Evolutionary conservation across 2,113 vertebrate genomes (phyloP).

Genomic region (Trachemys scripta): DNA sequence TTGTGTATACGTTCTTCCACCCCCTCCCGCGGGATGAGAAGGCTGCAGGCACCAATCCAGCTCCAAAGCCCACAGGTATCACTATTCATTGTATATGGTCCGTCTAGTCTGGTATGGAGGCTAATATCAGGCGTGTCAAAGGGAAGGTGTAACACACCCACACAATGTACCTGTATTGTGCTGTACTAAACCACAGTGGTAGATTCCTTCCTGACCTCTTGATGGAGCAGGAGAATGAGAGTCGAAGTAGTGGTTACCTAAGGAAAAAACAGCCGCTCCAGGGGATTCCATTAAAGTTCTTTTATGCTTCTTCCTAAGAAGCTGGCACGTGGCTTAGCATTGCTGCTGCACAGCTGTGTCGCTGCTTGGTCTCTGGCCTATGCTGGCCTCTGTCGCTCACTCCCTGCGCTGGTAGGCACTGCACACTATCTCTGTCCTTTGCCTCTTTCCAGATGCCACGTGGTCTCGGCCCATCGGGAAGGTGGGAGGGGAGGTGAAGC

Average conservation of each 20-base stretch:
- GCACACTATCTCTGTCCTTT: neutral
- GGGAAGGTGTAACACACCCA: neutral
- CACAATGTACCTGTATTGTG: neutral
- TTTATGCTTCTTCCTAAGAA: neutral
- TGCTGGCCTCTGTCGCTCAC: neutral
- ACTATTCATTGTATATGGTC: neutral
- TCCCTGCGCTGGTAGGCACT: neutral
- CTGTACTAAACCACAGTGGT: neutral
- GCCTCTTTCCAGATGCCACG: constrained; percentile 78
- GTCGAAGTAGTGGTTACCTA: neutral
- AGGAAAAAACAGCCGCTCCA: neutral
- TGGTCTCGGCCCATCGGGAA: constrained; percentile 88
- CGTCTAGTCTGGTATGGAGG: neutral
- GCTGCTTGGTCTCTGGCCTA: too few relatives aligned
- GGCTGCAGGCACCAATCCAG: constrained; percentile 66
- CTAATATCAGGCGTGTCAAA: neutral
- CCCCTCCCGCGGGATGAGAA: constrained; percentile 90
- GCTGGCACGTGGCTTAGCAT: neutral
- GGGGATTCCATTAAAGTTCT: neutral
- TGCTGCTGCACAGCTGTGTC: neutral
- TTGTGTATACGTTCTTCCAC: constrained; percentile 96
- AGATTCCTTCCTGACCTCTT: neutral
- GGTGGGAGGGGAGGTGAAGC: constrained; percentile 92
- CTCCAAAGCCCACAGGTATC: constrained; percentile 86
- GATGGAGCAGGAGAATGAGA: neutral